Conservation (phyloP, 1,140 invertebrate genomes). For the Drosophila neocordata region DNA sequence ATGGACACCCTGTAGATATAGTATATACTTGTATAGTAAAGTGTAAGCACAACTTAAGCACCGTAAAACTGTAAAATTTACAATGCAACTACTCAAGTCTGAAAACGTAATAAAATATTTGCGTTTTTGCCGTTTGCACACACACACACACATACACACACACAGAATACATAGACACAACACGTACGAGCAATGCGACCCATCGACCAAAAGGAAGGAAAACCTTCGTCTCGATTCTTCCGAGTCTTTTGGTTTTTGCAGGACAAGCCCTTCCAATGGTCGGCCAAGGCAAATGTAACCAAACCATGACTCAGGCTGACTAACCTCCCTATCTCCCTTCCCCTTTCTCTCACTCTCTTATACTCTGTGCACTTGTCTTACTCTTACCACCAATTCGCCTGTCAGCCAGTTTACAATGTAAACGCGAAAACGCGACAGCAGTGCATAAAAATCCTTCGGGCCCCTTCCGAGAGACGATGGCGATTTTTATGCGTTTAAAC, state of each 20-base stretch:
- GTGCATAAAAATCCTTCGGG: slow-evolving; percentile 75
- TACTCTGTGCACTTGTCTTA: background rate
- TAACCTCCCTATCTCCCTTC: background rate
- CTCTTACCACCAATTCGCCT: slow-evolving; percentile 28
- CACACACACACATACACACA: slow-evolving; percentile 32
- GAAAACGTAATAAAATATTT: slow-evolving; percentile 82
- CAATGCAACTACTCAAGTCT: slow-evolving; percentile 81
- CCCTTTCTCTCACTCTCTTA: background rate
- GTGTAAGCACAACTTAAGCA: slow-evolving; percentile 63
- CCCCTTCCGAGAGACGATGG: slow-evolving; percentile 42
- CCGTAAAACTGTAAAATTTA: slow-evolving; percentile 82
- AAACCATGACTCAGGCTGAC: slow-evolving; percentile 63
- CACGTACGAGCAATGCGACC: slow-evolving; percentile 16
- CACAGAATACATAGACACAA: slow-evolving; percentile 12
- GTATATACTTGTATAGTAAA: background rate
- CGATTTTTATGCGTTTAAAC: slow-evolving; percentile 80
- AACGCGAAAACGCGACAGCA: slow-evolving; percentile 79
- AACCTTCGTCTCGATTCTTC: slow-evolving; percentile 11
- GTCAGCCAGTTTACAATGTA: slow-evolving; percentile 81
- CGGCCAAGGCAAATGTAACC: slow-evolving; percentile 29
- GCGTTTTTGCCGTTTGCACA: slow-evolving; percentile 69
- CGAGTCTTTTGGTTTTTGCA: slow-evolving; percentile 25
- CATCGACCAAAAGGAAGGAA: slow-evolving; percentile 20
- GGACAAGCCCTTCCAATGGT: slow-evolving; percentile 43
- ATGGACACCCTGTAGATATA: slow-evolving; percentile 1